Evolutionary conservation across 2,797 vertebrate genomes (phyloP), one percentile per base, ranked within the genome.

Genomic region (Manis crassicaudata): DNA sequence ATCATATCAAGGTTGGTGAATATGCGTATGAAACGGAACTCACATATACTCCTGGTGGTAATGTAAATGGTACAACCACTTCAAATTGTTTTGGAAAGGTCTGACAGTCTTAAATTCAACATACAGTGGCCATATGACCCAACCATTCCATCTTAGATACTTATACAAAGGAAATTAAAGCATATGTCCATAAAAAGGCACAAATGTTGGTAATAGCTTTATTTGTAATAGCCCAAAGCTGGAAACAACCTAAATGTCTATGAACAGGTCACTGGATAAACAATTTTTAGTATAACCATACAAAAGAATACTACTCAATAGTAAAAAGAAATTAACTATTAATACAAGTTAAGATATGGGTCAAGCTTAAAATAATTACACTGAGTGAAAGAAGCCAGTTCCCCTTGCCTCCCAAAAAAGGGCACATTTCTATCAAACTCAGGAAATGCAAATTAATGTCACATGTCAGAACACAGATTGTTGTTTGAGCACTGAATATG

Each of bases 281-380:
- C 43, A 88, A 88, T 68, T 60, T 82, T 43, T 35, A 62, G 17
- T 72, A 70, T 40, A 94, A 8, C 14, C 35, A 91, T n/a, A 88
- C 40, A 79, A 88, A 40, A 60, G 65, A 93, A 40, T 88, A 80
- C 70, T 12, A 80, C 9, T 80, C 18, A 92, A 32, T 13, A 95
- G 52, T 52, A 87, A 88, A 65, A 81, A 50, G 43, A 79, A 84
- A 96, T 35, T 3, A 81, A 90, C 32, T 68, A 90, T 3, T 90
- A 40, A 87, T 32, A 70, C 21, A 95, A 90, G 11, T 88, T 72
- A 73, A 7, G 73, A 86, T 11, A 94, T 40, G 25, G 29, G 32
- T 84, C 37, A 92, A 87, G 46, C 43, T 92, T 43, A 92, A 89
- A 89, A 83, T 62, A 95, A 94, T 32, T 84, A 68, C 25, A n/a